Base-by-base conservation (phyloP, 2,113 vertebrate genomes). In the Verasper variegatus region DNA sequence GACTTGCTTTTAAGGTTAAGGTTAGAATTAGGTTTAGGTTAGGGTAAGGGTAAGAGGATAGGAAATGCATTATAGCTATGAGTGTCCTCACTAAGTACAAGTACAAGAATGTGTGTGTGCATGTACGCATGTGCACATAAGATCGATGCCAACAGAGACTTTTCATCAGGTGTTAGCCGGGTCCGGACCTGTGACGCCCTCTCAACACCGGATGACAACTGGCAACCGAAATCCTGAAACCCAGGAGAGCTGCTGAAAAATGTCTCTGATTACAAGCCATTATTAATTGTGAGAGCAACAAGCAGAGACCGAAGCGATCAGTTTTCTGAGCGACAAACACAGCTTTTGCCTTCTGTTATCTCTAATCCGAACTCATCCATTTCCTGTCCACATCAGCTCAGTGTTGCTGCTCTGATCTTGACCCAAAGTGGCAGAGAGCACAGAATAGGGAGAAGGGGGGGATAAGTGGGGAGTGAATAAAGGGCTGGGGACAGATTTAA, bases 361-460 rank as follows among this genome's bases (percentile, higher is more conserved):
- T 90, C 45, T 87, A 90, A 91, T 93, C 82, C 88, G 49, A 76
- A 75, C 76, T 88, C 88, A 89, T 91, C 89, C 91, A 60, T 82
- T 93, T 92, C 89, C 90, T 91, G 91, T 89, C 76, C 42, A 3
- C 79, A 35, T 52, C 67, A 64, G 58, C 80, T 88, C 66, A 76
- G 17, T 84, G 68, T 78, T 86, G 68, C 81, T 56, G 71, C 74
- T 82, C 77, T 64, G 70, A 86, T 70, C 78, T 68, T 90, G 86
- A 89, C 86, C 85, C 73, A 79, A 69, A 85, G 78, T 67, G 74
- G 76, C 61, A 65, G 62, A 78, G 71, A 80, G 55, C 65, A 56
- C 57, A 66, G 64, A 64, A 82, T 26, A 51, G 40, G 20, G 45
- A 65, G 78, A 74, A 23, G 78, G 74, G 84, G 68, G 58, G 73